Conservation (phyloP, 2,113 vertebrate species). For the Elanoides forficatus region DNA sequence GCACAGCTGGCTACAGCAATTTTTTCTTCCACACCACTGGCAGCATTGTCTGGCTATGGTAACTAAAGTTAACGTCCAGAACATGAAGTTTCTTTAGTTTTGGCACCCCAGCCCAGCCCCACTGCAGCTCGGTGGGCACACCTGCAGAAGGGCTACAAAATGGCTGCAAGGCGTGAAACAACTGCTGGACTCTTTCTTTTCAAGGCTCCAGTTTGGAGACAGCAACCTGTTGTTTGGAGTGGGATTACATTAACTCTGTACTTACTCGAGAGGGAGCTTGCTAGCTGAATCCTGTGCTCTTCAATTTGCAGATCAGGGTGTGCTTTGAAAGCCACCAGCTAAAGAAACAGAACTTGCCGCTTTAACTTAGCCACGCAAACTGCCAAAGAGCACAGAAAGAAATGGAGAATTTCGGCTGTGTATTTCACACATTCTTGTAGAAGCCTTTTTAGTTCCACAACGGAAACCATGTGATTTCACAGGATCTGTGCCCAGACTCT, state of each 20-base stretch:
- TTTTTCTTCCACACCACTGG: slow-evolving; percentile 80
- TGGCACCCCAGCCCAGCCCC: slow-evolving; percentile 35
- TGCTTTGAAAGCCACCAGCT: neutral
- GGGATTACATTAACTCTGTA: neutral
- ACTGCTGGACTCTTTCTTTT: neutral
- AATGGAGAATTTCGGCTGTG: slow-evolving; percentile 10
- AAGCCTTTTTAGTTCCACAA: slow-evolving; percentile 52
- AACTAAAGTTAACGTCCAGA: slow-evolving; percentile 83
- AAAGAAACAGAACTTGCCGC: neutral
- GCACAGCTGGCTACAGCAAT: slow-evolving; percentile 84
- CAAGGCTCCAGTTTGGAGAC: neutral
- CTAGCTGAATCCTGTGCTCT: neutral
- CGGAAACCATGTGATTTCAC: slow-evolving; percentile 20
- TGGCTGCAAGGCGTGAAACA: neutral
- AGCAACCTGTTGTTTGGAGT: neutral
- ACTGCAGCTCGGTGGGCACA: slow-evolving; percentile 57
- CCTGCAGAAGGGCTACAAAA: slow-evolving; percentile 54
- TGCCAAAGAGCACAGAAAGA: slow-evolving; percentile 40
- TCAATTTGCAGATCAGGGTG: neutral
- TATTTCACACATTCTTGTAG: slow-evolving; percentile 28
- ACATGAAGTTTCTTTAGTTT: slow-evolving; percentile 76
- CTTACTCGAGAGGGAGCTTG: neutral
- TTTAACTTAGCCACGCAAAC: neutral
- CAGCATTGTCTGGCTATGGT: slow-evolving; percentile 80
- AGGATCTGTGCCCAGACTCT: slow-evolving; percentile 26